These are phyloP conservation scores for Pollenia labialis DNA, from an alignment of 2,888 invertebrate genomes.

Conservation along the genomic window DNA sequence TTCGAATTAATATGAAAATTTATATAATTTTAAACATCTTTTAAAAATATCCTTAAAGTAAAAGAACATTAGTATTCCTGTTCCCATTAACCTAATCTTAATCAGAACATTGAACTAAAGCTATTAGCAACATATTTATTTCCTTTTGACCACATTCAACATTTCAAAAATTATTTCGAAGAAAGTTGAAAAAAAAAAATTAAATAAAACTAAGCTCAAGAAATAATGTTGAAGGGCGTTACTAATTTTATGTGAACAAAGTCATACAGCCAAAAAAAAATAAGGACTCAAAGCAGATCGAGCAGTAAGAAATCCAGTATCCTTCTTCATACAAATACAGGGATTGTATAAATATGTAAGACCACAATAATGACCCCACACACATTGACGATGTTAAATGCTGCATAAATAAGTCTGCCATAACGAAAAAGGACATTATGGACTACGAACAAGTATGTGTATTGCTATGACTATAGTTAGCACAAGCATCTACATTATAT, in stretches of 20 bases:
- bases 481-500: not conserved
- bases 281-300: not conserved
- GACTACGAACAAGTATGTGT: constrained; percentile 7
- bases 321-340: not conserved
- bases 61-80: too few species aligned
- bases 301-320: not conserved
- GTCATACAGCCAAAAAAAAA: constrained; percentile 29
- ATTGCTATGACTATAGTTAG: not conserved
- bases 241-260: constrained; percentile 61
- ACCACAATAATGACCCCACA: constrained; percentile 62
- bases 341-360: constrained; percentile 47
- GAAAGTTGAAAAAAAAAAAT: not conserved
- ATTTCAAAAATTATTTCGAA: constrained; percentile 8
- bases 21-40: too few species aligned
- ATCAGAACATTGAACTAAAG: constrained; percentile 45
- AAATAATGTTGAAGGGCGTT: constrained; percentile 33
- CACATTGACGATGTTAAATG: constrained; percentile 59
- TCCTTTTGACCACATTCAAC: constrained; percentile 44
- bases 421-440: constrained; percentile 15
- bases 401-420: constrained; percentile 65
- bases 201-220: not conserved
- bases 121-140: constrained; percentile 41
- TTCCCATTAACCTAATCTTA: not conserved
- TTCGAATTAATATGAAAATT: too few species aligned
- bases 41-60: too few species aligned